These are phyloP conservation scores for Tapirus indicus DNA, from an alignment of 2,797 vertebrate species.

Conservation along the genomic window DNA sequence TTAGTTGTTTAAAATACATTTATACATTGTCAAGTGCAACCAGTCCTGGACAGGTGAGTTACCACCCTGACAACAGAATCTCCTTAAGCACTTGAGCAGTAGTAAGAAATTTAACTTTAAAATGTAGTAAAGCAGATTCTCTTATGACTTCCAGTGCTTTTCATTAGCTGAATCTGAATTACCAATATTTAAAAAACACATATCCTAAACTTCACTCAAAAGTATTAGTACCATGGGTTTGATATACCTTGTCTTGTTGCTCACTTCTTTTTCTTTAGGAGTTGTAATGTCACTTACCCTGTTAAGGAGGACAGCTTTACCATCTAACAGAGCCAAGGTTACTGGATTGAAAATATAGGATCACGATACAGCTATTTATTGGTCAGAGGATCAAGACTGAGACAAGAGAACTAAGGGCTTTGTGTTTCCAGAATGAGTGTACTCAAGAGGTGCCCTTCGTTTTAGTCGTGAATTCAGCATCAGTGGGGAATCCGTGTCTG, in stretches of 20 bases:
- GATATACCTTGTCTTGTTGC: conserved; percentile 14
- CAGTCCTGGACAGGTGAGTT: conserved; percentile 20
- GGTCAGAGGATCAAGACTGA: not conserved
- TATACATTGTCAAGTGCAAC: not conserved
- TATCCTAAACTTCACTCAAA: conserved; percentile 1
- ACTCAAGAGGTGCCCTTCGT: not conserved
- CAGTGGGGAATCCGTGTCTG: not conserved
- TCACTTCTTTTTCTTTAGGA: conserved; percentile 27
- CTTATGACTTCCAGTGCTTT: conserved; percentile 36
- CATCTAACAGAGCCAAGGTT: not conserved
- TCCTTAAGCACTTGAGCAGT: conserved; percentile 34
- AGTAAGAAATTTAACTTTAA: conserved; percentile 57
- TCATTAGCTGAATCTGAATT: conserved; percentile 45
- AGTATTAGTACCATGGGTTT: not conserved
- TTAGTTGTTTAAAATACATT: conserved; percentile 50
- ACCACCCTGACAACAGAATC: conserved; percentile 37
- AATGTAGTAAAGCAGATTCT: conserved; percentile 28
- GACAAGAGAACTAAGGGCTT: not conserved
- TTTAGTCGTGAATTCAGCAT: not conserved
- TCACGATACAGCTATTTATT: not conserved
- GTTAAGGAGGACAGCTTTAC: not conserved
- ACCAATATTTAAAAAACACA: not conserved
- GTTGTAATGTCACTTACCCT: not conserved
- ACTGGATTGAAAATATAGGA: not conserved
- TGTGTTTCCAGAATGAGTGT: conserved; percentile 1